These are phyloP conservation scores for Rapana venosa DNA, from an alignment of 2,888 invertebrate species.

Conservation along the genomic window DNA sequence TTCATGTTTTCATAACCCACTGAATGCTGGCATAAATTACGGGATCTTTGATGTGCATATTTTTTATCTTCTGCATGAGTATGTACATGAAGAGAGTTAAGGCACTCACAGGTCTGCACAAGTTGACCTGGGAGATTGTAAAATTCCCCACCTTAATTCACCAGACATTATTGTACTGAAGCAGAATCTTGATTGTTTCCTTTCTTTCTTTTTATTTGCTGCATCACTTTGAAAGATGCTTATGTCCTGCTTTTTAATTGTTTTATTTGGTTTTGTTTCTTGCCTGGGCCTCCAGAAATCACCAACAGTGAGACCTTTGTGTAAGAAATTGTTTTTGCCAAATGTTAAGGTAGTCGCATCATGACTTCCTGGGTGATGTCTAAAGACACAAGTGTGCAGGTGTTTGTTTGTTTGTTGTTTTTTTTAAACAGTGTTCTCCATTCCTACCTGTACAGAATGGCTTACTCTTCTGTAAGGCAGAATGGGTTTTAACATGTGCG, in stretches of 20 bases:
- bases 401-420: too few species aligned
- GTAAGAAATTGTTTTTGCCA: not conserved
- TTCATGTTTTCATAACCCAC: not conserved
- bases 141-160: not conserved
- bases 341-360: not conserved
- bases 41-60: not conserved
- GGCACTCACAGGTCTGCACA: not conserved
- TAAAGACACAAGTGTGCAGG: too few species aligned
- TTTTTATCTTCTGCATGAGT: not conserved
- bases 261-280: not conserved
- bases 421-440: too few species aligned
- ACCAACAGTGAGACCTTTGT: not conserved
- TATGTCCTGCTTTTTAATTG: not conserved
- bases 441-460: too few species aligned
- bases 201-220: not conserved
- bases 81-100: not conserved
- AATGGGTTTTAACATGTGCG: too few species aligned
- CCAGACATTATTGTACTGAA: not conserved
- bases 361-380: too few species aligned
- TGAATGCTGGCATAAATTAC: not conserved
- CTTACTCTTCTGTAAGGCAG: too few species aligned
- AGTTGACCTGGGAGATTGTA: not conserved
- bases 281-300: not conserved
- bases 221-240: too few species aligned
- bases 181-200: not conserved